Evolutionary conservation across 2,113 vertebrate species (phyloP).

Genomic region (Galemys pyrenaicus): DNA sequence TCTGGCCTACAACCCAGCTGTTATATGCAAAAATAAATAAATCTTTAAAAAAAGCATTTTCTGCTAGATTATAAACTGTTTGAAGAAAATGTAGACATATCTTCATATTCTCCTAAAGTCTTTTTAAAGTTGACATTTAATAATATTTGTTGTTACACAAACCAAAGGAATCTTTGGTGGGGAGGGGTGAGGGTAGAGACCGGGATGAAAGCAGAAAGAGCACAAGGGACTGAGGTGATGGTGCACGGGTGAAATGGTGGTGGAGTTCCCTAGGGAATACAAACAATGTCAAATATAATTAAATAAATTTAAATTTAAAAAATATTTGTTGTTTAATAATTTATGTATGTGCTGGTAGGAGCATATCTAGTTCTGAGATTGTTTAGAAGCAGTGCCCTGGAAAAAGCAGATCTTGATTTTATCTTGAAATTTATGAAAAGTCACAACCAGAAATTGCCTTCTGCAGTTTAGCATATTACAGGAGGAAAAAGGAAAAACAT

Average conservation of each 20-base stretch:
- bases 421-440: constrained; percentile 10
- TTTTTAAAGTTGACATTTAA: background rate
- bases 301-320: too few species aligned
- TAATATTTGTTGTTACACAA: background rate
- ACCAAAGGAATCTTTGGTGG: too few species aligned
- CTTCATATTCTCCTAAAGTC: background rate
- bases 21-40: too few species aligned
- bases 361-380: background rate
- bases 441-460: background rate
- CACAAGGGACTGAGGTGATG: too few species aligned
- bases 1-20: too few species aligned
- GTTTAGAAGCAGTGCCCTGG: background rate
- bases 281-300: too few species aligned
- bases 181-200: too few species aligned
- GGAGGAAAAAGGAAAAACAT: background rate
- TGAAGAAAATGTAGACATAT: background rate
- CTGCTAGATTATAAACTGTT: background rate
- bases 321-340: background rate
- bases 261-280: too few species aligned
- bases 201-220: too few species aligned
- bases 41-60: too few species aligned
- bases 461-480: background rate
- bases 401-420: background rate
- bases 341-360: background rate
- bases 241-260: too few species aligned